phyloP scores from a whole-genome alignment of 2,888 invertebrate species.

The Cataglyphis albicans region DNA sequence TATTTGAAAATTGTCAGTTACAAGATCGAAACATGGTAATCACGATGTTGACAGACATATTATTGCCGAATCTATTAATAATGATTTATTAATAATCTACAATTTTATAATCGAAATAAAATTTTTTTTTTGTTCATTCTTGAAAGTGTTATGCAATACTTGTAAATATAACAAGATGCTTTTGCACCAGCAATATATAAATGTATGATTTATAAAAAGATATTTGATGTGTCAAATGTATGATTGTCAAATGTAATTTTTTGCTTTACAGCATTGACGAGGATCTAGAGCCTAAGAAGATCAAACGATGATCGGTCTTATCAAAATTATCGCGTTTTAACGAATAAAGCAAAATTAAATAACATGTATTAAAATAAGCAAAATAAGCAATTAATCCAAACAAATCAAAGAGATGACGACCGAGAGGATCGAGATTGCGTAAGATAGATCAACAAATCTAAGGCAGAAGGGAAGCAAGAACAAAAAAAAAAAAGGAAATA shows the following conservation, averaged over 20 bases:
- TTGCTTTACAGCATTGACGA: not conserved
- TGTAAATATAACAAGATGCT: not conserved
- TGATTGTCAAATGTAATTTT: not conserved
- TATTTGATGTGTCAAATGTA: not conserved
- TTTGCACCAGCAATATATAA: not conserved
- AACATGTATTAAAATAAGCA: not conserved
- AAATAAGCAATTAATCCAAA: not conserved
- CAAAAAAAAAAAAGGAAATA: not conserved
- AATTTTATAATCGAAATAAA: conserved; percentile 6
- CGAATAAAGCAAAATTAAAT: not conserved
- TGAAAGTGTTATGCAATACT: not conserved
- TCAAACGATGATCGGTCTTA: not conserved
- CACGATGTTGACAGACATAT: not conserved
- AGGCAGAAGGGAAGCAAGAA: not conserved
- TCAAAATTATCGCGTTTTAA: not conserved
- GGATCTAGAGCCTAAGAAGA: not conserved
- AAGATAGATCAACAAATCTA: not conserved
- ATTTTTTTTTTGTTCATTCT: not conserved
- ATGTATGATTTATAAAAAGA: conserved; percentile 11
- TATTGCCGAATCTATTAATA: conserved; percentile 10
- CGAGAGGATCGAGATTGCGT: not conserved
- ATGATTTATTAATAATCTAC: not conserved
- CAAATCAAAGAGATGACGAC: not conserved
- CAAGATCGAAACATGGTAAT: not conserved
- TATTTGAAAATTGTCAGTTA: conserved; percentile 1